Evolutionary conservation across 2,797 vertebrate genomes (phyloP), one percentile per base, ranked within the genome.

Genomic region (Sebastes iracundus): DNA sequence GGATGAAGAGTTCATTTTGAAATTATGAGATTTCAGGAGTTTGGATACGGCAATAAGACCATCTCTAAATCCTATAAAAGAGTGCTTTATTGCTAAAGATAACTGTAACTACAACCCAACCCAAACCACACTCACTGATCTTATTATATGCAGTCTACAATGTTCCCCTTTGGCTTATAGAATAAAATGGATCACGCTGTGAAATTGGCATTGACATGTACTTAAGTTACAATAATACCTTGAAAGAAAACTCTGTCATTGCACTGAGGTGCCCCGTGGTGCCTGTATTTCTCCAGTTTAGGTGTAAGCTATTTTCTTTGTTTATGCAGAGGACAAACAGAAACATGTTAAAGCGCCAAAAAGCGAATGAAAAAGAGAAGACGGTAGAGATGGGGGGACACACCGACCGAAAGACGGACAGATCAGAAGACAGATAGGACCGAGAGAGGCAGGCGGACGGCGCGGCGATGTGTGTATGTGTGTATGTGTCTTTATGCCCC

Each of bases 401-500:
- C 73, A 12, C 32, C 49, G 28, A 66, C 63, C 74, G 67, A 81
- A 75, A 75, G 86, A 84, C 65, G 12, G 77, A 81, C 69, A 42
- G 82, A 88, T 83, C 76, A 72, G 79, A 82, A 52, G 92, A 86
- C 79, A 79, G 87, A 91, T 88, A 80, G 65, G 80, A 77, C 38
- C 12, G 64, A 63, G 79, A 74, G 83, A 80, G 38, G 68, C 67
- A 82, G 71, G 88, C 81, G 81, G 82, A 81, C n/a, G 23, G n/a
- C 27, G 69, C 7, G 7, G 72, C 12, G 7, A 14, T 66, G 79
- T 66, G 75, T 66, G 32, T 77, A 58, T 72, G 63, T 80, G 53
- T 93, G 92, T 95, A 91, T 92, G 89, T 91, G 94, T 96, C 96
- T 97, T 97, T 97, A 96, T 97, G 94, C 95, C 96, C 95, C 96